phyloP scores from a whole-genome alignment of 2,113 vertebrate species.

The Nibea coibor region DNA sequence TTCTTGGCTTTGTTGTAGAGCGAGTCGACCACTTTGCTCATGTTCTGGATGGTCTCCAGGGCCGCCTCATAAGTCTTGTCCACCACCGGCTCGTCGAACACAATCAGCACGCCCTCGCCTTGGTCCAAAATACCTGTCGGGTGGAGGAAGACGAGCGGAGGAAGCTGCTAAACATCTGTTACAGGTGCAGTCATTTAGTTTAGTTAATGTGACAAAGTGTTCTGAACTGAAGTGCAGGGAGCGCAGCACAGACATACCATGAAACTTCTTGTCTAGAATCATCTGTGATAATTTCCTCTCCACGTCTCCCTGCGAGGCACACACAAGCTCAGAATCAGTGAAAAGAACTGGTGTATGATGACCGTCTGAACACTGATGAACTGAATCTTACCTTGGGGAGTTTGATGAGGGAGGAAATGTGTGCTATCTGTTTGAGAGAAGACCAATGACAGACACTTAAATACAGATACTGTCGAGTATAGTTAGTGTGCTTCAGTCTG shows the following conservation, averaged over 20 bases:
- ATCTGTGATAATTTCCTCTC: slow-evolving; percentile 98
- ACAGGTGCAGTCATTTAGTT: neutral
- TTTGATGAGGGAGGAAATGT: slow-evolving; percentile 97
- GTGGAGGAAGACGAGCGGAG: too few species aligned
- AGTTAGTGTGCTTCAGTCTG: too few species aligned
- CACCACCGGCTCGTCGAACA: slow-evolving; percentile 94
- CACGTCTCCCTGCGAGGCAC: slow-evolving; percentile 88
- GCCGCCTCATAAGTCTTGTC: slow-evolving; percentile 96
- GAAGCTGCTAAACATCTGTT: neutral
- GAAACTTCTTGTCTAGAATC: slow-evolving; percentile 97
- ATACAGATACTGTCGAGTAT: neutral
- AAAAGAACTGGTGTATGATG: neutral
- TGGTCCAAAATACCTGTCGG: slow-evolving; percentile 94
- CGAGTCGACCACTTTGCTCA: slow-evolving; percentile 99
- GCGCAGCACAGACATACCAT: slow-evolving; percentile 81
- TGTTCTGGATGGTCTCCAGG: slow-evolving; percentile 96
- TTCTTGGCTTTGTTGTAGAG: slow-evolving; percentile 99
- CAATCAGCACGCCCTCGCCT: slow-evolving; percentile 95
- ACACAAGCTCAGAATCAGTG: neutral
- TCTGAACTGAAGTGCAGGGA: neutral
- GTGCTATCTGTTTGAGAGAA: slow-evolving; percentile 87
- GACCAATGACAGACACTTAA: neutral
- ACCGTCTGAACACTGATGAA: neutral
- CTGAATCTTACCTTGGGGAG: slow-evolving; percentile 90
- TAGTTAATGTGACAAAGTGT: neutral